Evolutionary conservation across 2,113 vertebrate species (phyloP).

Genomic region (Hippocampus guttulatus): DNA sequence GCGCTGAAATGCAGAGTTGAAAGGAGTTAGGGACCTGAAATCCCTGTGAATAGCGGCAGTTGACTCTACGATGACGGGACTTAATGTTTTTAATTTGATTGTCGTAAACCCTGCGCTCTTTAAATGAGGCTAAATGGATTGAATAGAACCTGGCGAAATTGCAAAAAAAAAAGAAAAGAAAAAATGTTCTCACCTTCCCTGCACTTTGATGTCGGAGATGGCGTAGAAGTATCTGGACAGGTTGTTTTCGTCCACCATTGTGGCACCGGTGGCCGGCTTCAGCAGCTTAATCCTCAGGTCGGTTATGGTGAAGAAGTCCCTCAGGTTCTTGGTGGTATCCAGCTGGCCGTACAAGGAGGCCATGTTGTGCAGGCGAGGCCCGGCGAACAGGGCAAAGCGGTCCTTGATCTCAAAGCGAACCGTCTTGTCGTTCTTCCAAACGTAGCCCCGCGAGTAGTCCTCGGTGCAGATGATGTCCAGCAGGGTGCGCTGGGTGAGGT

Average conservation of each 20-base stretch:
- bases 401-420: slow-evolving; percentile 99
- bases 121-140: too few species aligned
- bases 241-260: slow-evolving; percentile 93
- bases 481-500: slow-evolving; percentile 88
- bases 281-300: slow-evolving; percentile 93
- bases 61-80: too few species aligned
- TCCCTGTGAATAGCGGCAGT: too few species aligned
- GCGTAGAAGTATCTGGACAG: slow-evolving; percentile 96
- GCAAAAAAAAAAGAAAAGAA: not conserved
- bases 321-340: slow-evolving; percentile 96
- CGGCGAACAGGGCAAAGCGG: slow-evolving; percentile 94
- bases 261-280: slow-evolving; percentile 91
- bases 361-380: slow-evolving; percentile 94
- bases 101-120: too few species aligned
- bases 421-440: slow-evolving; percentile 93
- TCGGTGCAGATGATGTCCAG: slow-evolving; percentile 99
- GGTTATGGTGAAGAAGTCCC: slow-evolving; percentile 98
- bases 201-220: slow-evolving; percentile 96
- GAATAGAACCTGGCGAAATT: too few species aligned
- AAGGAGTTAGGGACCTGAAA: too few species aligned
- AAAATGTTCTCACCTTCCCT: slow-evolving; percentile 85
- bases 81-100: too few species aligned
- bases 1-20: too few species aligned
- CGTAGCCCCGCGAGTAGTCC: slow-evolving; percentile 94
- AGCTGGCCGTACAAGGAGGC: slow-evolving; percentile 96